A percentile compares a stretch with the other conserved stretches of the same genome.
These are phyloP conservation scores for Pollimyrus isidori DNA, from an alignment of 2,113 vertebrate genomes.

Conservation along the genomic window DNA sequence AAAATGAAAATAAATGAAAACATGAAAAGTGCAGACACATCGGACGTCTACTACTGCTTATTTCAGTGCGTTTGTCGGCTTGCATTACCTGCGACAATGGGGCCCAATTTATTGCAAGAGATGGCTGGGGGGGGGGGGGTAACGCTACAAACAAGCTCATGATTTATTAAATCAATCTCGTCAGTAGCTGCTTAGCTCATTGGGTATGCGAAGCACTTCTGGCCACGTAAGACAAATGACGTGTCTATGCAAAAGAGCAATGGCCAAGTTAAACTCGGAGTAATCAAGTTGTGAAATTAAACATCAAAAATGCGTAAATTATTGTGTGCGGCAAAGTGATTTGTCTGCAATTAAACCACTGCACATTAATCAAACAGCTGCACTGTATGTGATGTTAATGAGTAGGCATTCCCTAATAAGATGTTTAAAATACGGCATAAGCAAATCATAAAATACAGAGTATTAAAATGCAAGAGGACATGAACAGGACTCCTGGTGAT, in stretches of 20 bases:
- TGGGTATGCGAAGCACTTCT: constrained; percentile 52
- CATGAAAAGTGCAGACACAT: not conserved
- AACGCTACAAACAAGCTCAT: constrained; percentile 66
- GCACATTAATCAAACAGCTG: constrained; percentile 52
- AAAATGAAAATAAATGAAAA: not conserved
- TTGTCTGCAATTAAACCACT: constrained; percentile 68
- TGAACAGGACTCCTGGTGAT: constrained; percentile 50
- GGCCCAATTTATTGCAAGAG: constrained; percentile 46
- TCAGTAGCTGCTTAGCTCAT: constrained; percentile 59
- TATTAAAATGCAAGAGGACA: constrained; percentile 56
- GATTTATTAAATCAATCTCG: constrained; percentile 72
- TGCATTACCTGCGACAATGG: constrained; percentile 38
- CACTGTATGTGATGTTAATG: constrained; percentile 30
- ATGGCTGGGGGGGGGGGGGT: constrained; percentile 33
- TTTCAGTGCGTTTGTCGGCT: constrained; percentile 33
- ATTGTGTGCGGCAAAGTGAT: constrained; percentile 70
- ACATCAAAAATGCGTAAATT: constrained; percentile 63
- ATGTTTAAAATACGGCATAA: constrained; percentile 37
- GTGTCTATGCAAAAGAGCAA: constrained; percentile 55
- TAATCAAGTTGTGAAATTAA: constrained; percentile 72
- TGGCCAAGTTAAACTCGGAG: constrained; percentile 53
- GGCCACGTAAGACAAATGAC: constrained; percentile 54
- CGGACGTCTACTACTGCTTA: constrained; percentile 18
- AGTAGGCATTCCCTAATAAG: constrained; percentile 35
- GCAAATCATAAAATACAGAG: constrained; percentile 47